phyloP scores from a whole-genome alignment of 2,113 vertebrate species.

The Triplophysa tibetana region DNA sequence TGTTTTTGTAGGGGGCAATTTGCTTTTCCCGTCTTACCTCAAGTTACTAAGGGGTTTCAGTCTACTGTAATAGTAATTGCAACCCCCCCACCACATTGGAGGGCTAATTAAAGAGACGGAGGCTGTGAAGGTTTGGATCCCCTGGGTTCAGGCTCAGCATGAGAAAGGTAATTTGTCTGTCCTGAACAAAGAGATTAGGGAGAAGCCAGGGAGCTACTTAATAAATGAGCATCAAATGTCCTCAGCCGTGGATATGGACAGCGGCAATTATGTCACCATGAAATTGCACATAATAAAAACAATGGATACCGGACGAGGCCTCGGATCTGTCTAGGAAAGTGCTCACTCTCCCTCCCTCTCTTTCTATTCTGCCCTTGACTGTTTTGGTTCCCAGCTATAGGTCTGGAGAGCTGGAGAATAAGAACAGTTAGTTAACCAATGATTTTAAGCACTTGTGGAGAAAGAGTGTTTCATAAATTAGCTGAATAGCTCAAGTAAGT shows the following conservation, averaged over 20 bases:
- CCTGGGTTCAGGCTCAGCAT: constrained; percentile 89
- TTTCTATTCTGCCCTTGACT: constrained; percentile 25
- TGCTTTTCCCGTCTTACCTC: constrained; percentile 82
- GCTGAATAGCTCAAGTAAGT: not conserved
- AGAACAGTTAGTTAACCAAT: no score
- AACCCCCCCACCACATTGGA: constrained; percentile 75
- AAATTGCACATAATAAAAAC: constrained; percentile 70
- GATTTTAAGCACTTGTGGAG: not conserved
- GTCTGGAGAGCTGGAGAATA: constrained; percentile 8
- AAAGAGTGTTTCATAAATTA: not conserved
- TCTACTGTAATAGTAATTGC: constrained; percentile 88
- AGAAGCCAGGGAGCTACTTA: constrained; percentile 91
- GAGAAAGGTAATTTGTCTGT: constrained; percentile 99
- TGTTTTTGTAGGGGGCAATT: constrained; percentile 75
- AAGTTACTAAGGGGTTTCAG: constrained; percentile 88
- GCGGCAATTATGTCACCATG: constrained; percentile 84
- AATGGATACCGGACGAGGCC: constrained; percentile 57
- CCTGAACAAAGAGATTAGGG: constrained; percentile 97
- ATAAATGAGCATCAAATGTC: constrained; percentile 96
- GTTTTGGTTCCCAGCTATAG: constrained; percentile 11
- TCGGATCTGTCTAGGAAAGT: constrained; percentile 47
- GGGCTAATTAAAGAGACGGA: constrained; percentile 99
- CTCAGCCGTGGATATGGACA: constrained; percentile 78
- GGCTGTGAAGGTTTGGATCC: constrained; percentile 90
- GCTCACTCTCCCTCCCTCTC: constrained; percentile 43